A percentile compares a stretch with the other conserved stretches of the same genome.
Evolutionary conservation across 2,797 vertebrate species (phyloP).

Genomic region (Pseudochaenichthys georgianus): DNA sequence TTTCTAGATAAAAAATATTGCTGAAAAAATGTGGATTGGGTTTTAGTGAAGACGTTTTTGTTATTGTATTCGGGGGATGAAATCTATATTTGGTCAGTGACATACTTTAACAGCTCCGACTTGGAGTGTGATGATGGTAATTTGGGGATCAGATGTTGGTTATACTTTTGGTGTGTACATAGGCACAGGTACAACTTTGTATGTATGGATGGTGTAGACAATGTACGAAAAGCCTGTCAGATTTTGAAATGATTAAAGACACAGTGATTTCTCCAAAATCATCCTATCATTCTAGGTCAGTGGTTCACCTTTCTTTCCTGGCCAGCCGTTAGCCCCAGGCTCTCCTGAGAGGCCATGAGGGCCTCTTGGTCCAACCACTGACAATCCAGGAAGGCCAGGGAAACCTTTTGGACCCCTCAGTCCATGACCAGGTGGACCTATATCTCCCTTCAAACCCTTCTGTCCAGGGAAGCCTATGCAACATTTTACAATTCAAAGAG

Average conservation of each 20-base stretch:
- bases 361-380: conserved; percentile 59
- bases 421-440: conserved; percentile 61
- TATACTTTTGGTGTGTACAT: background rate
- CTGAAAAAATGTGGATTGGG: background rate
- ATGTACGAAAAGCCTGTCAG: background rate
- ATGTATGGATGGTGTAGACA: background rate
- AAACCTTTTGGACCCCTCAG: conserved; percentile 57
- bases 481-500: background rate
- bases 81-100: background rate
- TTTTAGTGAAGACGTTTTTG: background rate
- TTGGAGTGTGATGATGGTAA: background rate
- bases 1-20: background rate
- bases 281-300: background rate
- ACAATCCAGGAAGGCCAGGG: conserved; percentile 59
- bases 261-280: background rate
- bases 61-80: background rate
- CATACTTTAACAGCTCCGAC: background rate
- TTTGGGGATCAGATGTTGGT: background rate
- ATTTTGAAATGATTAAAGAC: background rate
- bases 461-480: conserved; percentile 58
- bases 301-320: conserved; percentile 69
- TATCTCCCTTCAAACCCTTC: conserved; percentile 66
- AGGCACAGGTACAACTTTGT: background rate
- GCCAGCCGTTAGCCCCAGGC: conserved; percentile 50
- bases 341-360: conserved; percentile 58